A percentile compares a stretch with the other conserved stretches of the same genome.
These are phyloP conservation scores for Nebria salina DNA, from an alignment of 2,888 invertebrate species.

Conservation along the genomic window DNA sequence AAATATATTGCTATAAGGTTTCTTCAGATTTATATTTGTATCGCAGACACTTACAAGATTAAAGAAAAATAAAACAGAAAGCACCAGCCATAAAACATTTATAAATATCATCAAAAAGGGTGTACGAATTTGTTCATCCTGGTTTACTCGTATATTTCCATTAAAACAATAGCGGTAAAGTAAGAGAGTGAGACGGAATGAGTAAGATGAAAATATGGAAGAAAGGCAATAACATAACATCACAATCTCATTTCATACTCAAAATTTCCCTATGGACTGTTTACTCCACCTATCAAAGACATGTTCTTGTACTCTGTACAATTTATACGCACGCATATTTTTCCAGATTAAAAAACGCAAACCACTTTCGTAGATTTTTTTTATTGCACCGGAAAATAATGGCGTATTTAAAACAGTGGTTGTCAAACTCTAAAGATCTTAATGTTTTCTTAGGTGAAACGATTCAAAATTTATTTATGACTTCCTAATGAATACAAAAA, in stretches of 20 bases:
- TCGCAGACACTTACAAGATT: not conserved
- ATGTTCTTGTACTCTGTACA: conserved; percentile 9
- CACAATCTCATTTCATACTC: conserved; percentile 42
- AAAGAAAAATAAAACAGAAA: not conserved
- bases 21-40: not conserved
- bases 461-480: too few relatives aligned
- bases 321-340: conserved; percentile 40
- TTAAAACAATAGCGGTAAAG: conserved; percentile 3
- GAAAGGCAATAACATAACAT: conserved; percentile 38
- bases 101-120: not conserved
- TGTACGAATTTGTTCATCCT: not conserved
- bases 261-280: conserved; percentile 43
- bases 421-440: not conserved
- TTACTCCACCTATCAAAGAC: conserved; percentile 31
- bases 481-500: too few relatives aligned
- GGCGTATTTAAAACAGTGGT: not conserved
- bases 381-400: not conserved
- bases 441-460: too few relatives aligned
- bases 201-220: conserved; percentile 18
- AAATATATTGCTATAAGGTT: too few relatives aligned
- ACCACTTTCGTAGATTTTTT: not conserved
- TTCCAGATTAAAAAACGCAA: conserved; percentile 30
- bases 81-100: not conserved
- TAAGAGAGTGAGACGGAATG: conserved; percentile 20
- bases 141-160: conserved; percentile 1